Evolutionary conservation across 1,140 invertebrate genomes (phyloP), one percentile per base, ranked within the genome.

Genomic region (Maniola jurtina): DNA sequence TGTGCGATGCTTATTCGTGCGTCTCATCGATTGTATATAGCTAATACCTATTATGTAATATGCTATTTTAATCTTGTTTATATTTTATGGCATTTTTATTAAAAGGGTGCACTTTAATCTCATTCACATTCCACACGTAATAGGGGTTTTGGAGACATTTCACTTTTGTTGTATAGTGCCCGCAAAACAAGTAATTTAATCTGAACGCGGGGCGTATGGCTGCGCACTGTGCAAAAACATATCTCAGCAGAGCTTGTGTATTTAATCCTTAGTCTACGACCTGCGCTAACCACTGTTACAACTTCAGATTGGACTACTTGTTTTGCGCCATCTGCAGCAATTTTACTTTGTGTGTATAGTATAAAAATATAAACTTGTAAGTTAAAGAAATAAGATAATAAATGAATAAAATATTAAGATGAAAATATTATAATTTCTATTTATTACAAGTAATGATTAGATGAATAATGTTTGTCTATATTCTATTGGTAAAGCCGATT

Each of bases 81-180:
- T 61, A 47, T 61, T 35, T 47, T 61, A 56, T 61, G 15, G 33
- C 34, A 54, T 36, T 56, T 45, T 45, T 61, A 60, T 61, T 67
- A 14, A 52, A 60, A 61, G 59, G 52, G 40, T 56, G 60, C 65
- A 67, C 65, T 61, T 25, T 54, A 61, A 61, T 67, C 65, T 67
- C 65, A 64, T 64, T 64, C 47, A 67, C 65, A 67, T 67, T 67
- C 65, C 65, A 62, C 60, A 57, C 15, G 15, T 52, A 67, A 67
- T 57, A 61, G 50, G 59, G 65, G 59, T 48, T 50, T 56, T 61
- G 58, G 64, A 15, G 14, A 48, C 14, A 48, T 6, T 48, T 48
- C 48, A 52, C 15, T 52, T 48, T 52, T 52, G 48, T 52, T 52
- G 10, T 4, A 25, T 25, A 25, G 25, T 25, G 25, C 25, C 1